These are phyloP conservation scores for Pterostichus madidus DNA, from an alignment of 2,888 invertebrate species.

Conservation along the genomic window DNA sequence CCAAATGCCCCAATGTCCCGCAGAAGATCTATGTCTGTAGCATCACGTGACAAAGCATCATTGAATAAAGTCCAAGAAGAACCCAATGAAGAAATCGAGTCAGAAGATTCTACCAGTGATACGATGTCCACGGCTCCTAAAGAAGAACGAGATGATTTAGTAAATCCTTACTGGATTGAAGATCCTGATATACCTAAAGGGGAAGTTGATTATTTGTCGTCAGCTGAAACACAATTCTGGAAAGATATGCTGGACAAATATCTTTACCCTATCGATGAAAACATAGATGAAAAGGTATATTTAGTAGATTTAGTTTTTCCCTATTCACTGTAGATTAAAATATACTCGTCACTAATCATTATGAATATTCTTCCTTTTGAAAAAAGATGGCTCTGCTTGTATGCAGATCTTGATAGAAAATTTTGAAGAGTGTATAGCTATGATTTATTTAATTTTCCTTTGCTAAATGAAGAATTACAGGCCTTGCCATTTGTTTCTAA, in stretches of 20 bases:
- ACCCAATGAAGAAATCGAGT: slow-evolving; percentile 76
- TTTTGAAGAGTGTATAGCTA: background rate
- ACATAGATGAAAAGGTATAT: slow-evolving; percentile 92
- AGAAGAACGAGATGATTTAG: slow-evolving; percentile 89
- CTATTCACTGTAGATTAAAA: slow-evolving; percentile 43
- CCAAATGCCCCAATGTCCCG: slow-evolving; percentile 84
- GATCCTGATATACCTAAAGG: slow-evolving; percentile 93
- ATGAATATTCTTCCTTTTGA: slow-evolving; percentile 9
- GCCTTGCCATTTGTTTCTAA: slow-evolving; percentile 50
- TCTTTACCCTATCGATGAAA: slow-evolving; percentile 94
- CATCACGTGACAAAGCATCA: slow-evolving; percentile 85
- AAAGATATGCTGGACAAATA: slow-evolving; percentile 96
- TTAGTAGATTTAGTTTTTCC: background rate
- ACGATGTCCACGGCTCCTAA: slow-evolving; percentile 83
- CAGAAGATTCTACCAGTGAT: slow-evolving; percentile 84
- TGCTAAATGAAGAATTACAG: background rate
- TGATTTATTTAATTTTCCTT: slow-evolving; percentile 29
- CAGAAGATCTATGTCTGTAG: slow-evolving; percentile 86
- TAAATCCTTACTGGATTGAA: slow-evolving; percentile 97
- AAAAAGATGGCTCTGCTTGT: background rate
- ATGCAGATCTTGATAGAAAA: background rate
- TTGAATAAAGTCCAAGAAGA: slow-evolving; percentile 87
- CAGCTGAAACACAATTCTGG: slow-evolving; percentile 95
- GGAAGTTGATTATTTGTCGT: slow-evolving; percentile 91
- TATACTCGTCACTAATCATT: slow-evolving; percentile 34